Base-by-base conservation (phyloP, 2,888 invertebrate species). In the Epistrophe eligans region DNA sequence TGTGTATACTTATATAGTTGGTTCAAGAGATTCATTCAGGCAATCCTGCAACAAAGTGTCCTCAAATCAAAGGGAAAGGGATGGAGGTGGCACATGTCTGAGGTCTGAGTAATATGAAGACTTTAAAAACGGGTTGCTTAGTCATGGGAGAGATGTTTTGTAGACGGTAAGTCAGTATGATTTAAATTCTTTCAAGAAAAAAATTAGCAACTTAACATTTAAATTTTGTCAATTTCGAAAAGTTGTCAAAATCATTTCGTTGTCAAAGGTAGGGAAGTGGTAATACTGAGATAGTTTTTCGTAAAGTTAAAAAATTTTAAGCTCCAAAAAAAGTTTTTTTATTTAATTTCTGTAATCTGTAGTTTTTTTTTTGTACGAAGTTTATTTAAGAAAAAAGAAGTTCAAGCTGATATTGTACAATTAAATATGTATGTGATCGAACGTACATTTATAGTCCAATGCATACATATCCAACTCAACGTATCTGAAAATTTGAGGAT, bases 111-210 rank as follows among this genome's bases (percentile, higher is more conserved):
- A 52, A 45, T 67, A 40, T 55, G 58, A 28, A 66, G 38, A 66
- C 38, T 67, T 71, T 80, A 40, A 80, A 81, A 72, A 45, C 38
- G 48, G 55, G 24, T 66, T 66, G 76, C 58, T 84, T 80, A 84
- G 80, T 80, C 84, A 80, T 77, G 71, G 45, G 7, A 19, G 45
- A 71, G 43, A 40, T 45, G 62, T 64, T 48, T 28, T 11, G 2
- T 57, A 32, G 17, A 58, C 6, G 48, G 9, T 19, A 43, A 11
- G 24, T 43, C 19, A 19, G 48, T 32, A 24, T 10, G 6, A 11
- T 32, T 64, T 64, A 11, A 45, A 38, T 38, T 67, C 24, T 24
- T 43, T 40, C 35, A 9, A 1, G 5, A 35, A 58, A n/a, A n/a
- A n/a, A n/a, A n/a, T n/a, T n/a, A n/a, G n/a, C 10, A 10, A 0